Evolutionary conservation across 2,113 vertebrate genomes (phyloP).

Genomic region (Pelobates fuscus): DNA sequence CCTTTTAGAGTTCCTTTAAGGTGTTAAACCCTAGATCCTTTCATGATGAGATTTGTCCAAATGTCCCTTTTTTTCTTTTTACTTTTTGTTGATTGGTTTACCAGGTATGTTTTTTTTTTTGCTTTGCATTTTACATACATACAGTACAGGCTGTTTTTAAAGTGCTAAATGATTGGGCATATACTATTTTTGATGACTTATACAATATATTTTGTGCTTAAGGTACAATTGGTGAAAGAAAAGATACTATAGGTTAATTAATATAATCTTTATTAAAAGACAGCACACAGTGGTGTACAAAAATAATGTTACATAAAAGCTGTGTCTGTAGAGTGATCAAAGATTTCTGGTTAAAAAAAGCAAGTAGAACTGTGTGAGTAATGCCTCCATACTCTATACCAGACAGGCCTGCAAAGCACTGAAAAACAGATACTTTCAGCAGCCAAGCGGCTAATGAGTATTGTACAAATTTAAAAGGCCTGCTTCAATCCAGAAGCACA

Average conservation of each 20-base stretch:
- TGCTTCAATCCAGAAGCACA: not conserved
- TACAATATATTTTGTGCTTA: too few species aligned
- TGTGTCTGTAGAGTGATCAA: conserved; percentile 35
- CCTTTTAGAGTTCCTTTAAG: too few species aligned
- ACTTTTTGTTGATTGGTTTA: too few species aligned
- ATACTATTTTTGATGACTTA: too few species aligned
- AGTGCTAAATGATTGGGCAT: too few species aligned
- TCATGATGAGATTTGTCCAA: too few species aligned
- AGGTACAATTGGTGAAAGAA: too few species aligned
- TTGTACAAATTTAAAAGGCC: not conserved
- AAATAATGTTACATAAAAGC: conserved; percentile 38
- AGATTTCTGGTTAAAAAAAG: conserved; percentile 23
- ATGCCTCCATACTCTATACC: not conserved
- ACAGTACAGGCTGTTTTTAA: too few species aligned
- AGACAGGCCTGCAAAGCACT: not conserved
- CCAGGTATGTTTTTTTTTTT: too few species aligned
- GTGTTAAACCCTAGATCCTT: too few species aligned
- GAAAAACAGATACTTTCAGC: not conserved
- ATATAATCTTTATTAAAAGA: conserved; percentile 48
- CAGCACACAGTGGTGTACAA: conserved; percentile 48
- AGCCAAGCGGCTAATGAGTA: not conserved
- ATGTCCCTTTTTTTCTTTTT: too few species aligned
- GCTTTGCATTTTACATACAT: too few species aligned
- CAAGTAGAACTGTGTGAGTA: not conserved
- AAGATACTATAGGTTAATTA: conserved; percentile 5